Conservation (phyloP, 2,797 vertebrate species). For the Pseudochirops corinnae region DNA sequence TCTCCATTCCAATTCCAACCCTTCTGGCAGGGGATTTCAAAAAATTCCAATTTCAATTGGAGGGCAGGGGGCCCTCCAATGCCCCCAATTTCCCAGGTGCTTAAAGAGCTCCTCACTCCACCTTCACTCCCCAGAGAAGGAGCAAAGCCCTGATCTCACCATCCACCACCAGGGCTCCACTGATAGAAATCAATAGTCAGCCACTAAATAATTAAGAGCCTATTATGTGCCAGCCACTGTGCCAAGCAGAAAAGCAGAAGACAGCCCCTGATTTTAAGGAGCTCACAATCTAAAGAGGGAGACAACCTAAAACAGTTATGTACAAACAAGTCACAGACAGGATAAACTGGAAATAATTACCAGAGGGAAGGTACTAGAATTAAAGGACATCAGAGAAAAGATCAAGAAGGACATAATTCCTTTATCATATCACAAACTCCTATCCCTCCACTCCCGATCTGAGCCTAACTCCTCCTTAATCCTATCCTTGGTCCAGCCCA, state of each 20-base stretch:
- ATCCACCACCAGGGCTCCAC: background rate
- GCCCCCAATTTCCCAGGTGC: background rate
- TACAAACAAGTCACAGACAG: background rate
- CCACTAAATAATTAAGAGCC: too few relatives aligned
- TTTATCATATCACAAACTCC: background rate
- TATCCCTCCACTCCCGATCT: background rate
- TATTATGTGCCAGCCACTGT: background rate
- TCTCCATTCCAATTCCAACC: background rate
- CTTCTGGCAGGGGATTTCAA: background rate
- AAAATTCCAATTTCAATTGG: too few relatives aligned
- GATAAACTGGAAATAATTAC: background rate
- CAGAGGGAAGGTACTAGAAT: background rate
- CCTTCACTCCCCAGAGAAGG: background rate
- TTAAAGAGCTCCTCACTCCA: too few relatives aligned
- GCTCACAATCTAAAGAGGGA: background rate
- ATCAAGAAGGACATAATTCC: background rate
- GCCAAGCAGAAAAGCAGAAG: background rate
- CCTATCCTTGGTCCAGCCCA: background rate
- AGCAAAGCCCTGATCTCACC: background rate
- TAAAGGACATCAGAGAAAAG: background rate
- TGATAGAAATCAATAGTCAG: background rate
- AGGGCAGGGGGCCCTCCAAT: too few relatives aligned
- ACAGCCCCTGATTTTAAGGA: background rate
- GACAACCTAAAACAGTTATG: background rate
- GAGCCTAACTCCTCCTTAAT: too few relatives aligned